phyloP scores from a whole-genome alignment of 1,140 invertebrate species.

The Micrasema minimum region DNA sequence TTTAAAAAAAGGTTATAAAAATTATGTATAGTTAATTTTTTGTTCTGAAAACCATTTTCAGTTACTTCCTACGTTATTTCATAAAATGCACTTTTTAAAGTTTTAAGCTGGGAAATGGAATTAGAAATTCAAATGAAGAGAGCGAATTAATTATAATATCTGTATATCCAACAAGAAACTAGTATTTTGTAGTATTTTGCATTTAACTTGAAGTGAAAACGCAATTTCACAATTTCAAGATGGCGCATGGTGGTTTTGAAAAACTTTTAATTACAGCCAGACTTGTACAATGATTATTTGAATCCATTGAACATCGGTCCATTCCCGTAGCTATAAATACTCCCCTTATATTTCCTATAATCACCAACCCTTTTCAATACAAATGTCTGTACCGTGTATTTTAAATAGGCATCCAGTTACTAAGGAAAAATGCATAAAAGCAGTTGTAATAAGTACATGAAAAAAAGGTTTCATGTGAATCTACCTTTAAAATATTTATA shows the following conservation, averaged over 20 bases:
- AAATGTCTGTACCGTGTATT: not conserved
- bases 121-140: constrained; percentile 16
- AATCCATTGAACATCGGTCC: not conserved
- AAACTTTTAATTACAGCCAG: constrained; percentile 12
- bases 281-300: not conserved
- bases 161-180: too few species aligned
- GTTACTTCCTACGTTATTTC: too few species aligned
- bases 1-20: too few species aligned
- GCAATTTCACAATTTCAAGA: too few species aligned
- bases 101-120: not conserved
- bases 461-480: too few species aligned
- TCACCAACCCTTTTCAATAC: constrained; percentile 4
- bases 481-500: too few species aligned
- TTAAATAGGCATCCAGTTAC: too few species aligned
- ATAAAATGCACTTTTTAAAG: too few species aligned
- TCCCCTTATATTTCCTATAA: not conserved
- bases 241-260: not conserved
- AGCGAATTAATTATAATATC: not conserved
- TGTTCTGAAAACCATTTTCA: too few species aligned
- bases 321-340: not conserved
- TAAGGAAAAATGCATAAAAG: not conserved
- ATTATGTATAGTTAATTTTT: too few species aligned
- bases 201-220: too few species aligned
- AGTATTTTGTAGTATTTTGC: not conserved
- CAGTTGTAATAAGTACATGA: too few species aligned